These are phyloP conservation scores for Enteromius mattozi DNA, from an alignment of 2,797 vertebrate genomes.

Conservation along the genomic window DNA sequence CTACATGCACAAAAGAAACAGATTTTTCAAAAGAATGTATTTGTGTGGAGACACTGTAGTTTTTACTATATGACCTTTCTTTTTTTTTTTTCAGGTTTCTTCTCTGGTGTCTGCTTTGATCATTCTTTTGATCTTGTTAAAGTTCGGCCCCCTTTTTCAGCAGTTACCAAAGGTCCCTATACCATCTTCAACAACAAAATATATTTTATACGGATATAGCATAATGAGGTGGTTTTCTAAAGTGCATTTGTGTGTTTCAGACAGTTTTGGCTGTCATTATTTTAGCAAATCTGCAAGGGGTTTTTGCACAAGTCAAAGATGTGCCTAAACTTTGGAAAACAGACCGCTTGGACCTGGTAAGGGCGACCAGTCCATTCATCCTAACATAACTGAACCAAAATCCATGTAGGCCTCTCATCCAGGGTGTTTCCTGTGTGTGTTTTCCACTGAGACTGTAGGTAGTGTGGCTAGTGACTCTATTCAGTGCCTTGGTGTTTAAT, in stretches of 20 bases:
- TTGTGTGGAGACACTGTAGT: background rate
- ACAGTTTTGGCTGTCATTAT: constrained; percentile 87
- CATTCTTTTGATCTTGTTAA: constrained; percentile 84
- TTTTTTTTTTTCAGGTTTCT: constrained; percentile 75
- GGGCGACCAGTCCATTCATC: constrained; percentile 36
- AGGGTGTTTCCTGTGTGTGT: constrained; percentile 26
- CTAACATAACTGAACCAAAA: background rate
- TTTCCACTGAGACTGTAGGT: constrained; percentile 67
- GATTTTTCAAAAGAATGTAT: background rate
- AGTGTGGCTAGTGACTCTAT: constrained; percentile 84
- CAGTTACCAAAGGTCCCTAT: constrained; percentile 85
- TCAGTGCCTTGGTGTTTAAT: constrained; percentile 83
- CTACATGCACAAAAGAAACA: background rate
- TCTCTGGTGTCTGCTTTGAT: constrained; percentile 81
- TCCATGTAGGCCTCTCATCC: constrained; percentile 2
- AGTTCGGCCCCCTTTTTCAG: constrained; percentile 85
- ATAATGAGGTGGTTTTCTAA: background rate
- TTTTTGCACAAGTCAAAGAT: constrained; percentile 87
- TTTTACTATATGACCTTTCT: constrained; percentile 5
- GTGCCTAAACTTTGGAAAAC: constrained; percentile 85
- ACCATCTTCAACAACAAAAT: background rate
- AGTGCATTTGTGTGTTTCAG: constrained; percentile 66
- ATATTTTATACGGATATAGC: background rate
- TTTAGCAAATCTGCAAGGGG: constrained; percentile 88
- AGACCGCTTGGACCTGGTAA: constrained; percentile 88